Conservation (phyloP, 2,797 vertebrate genomes). For the Octomys mimax region DNA sequence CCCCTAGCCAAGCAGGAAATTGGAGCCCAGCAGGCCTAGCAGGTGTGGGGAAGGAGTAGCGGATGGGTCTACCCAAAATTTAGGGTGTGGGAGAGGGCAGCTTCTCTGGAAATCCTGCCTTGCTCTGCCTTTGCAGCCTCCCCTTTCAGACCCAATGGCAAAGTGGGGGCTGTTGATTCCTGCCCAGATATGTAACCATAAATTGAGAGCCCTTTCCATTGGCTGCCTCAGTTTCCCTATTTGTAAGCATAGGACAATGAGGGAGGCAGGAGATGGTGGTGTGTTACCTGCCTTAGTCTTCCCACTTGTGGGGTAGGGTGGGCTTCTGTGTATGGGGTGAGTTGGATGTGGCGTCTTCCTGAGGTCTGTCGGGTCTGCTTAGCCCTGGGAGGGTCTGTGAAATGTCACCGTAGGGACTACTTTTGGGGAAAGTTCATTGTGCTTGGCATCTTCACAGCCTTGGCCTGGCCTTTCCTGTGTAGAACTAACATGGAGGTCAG, state of each 20-base stretch:
- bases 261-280: not conserved
- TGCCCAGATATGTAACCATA: not conserved
- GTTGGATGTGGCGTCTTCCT: not conserved
- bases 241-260: not conserved
- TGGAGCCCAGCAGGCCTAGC: not conserved
- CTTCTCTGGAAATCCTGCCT: not conserved
- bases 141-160: not conserved
- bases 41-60: not conserved
- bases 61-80: not conserved
- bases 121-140: not conserved
- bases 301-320: not conserved
- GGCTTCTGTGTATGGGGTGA: not conserved
- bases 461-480: not conserved
- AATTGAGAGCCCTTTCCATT: not conserved
- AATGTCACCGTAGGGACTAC: not conserved
- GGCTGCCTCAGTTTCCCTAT: not conserved
- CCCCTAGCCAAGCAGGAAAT: not conserved
- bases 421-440: not conserved
- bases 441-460: not conserved
- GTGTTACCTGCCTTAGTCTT: not conserved
- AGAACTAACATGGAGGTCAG: not conserved
- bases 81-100: not conserved
- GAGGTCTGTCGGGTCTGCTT: not conserved
- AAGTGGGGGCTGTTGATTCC: not conserved
- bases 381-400: not conserved